Evolutionary conservation across 2,113 vertebrate genomes (phyloP), one percentile per base, ranked within the genome.

Genomic region (Lagopus muta): DNA sequence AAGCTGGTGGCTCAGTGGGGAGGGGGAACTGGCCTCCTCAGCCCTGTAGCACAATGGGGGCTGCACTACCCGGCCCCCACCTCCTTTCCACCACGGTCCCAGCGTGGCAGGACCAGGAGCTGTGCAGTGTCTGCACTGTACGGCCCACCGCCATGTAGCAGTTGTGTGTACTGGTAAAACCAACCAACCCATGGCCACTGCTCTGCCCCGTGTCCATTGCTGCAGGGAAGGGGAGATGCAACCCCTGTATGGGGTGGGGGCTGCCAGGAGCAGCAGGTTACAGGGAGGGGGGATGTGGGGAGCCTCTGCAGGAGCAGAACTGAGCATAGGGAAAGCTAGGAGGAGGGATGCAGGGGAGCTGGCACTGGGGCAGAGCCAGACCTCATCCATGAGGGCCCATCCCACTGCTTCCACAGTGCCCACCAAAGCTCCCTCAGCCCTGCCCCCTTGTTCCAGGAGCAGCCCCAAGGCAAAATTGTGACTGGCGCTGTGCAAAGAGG

Each of bases 401-500:
- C 36, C 36, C 9, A 24, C 11, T 18, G 25, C 36, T 28, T 40
- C 36, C 61, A 25, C 36, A 5, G 6, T 40, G 61, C 36, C 61
- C 61, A 40, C 61, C 7, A 9, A 18, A 64, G 38, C 61, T 24
- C 61, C 61, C 61, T 38, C 36, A 40, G 36, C 60, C 36, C 61
- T n/a, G 36, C 38, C 18, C 38, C 16, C 71, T 32, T 32, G 25
- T 54, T 13, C 19, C 32, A n/a, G 18, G n/a, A 45, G 42, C 30
- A 22, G 65, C 13, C 65, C 47, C 69, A 48, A 70, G 92, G 55
- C 74, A 84, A 71, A 66, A 36, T 74, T 57, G 85, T 57, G 28
- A 88, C 55, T 32, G 57, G 80, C 12, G 42, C 90, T 92, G 84
- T 62, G 14, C 72, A 87, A 54, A 89, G 76, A 92, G 80, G 54